These are phyloP conservation scores for Buceros bicornis DNA, from an alignment of 2,797 vertebrate species.

Conservation along the genomic window DNA sequence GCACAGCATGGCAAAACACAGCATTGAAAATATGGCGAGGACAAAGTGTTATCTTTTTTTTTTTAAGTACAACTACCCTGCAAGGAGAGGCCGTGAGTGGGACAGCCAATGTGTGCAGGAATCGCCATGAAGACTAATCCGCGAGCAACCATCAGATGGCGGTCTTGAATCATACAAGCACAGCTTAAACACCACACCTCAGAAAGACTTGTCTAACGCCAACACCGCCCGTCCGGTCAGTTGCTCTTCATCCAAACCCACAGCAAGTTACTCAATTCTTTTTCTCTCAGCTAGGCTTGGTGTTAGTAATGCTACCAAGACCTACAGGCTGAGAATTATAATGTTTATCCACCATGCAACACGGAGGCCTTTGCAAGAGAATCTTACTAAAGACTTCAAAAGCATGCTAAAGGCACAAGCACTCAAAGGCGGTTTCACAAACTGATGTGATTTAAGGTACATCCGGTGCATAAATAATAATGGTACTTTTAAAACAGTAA, in stretches of 20 bases:
- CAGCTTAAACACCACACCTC: background rate
- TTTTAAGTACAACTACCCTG: background rate
- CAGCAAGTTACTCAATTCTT: background rate
- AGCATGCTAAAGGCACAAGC: background rate
- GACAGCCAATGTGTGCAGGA: background rate
- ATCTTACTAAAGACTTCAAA: background rate
- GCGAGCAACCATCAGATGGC: slow-evolving; percentile 69
- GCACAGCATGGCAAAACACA: background rate
- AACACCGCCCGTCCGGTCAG: background rate
- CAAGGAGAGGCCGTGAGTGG: background rate
- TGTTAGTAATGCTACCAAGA: background rate
- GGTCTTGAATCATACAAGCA: background rate
- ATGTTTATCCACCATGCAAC: background rate
- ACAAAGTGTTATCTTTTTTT: background rate
- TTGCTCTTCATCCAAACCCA: background rate
- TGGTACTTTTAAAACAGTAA: background rate
- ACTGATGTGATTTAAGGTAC: background rate
- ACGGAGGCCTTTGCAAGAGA: background rate
- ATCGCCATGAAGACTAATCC: background rate
- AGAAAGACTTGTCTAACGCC: background rate
- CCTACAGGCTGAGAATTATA: background rate
- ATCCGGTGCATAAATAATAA: background rate
- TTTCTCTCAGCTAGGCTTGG: background rate
- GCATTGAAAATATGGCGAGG: background rate
- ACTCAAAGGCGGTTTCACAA: background rate